phyloP scores from a whole-genome alignment of 2,888 invertebrate species.

The Pheosia gnoma region DNA sequence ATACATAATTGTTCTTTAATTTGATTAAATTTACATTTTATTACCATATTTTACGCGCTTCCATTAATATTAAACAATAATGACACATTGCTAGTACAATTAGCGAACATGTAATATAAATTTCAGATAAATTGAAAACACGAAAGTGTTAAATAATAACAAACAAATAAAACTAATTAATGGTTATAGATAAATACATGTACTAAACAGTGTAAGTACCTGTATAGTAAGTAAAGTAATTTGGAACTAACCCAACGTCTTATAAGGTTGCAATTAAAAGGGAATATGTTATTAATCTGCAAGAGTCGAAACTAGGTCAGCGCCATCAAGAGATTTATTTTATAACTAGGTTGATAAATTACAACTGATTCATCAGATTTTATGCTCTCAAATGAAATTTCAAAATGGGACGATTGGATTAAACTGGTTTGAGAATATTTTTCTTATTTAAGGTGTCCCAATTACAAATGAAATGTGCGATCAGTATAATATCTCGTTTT shows the following conservation, averaged over 20 bases:
- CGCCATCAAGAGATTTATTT: conserved; percentile 56
- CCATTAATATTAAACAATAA: too few species aligned
- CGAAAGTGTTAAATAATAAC: too few species aligned
- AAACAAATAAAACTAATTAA: too few species aligned
- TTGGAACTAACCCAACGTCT: conserved; percentile 61
- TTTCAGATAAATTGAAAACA: too few species aligned
- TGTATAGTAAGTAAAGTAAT: conserved; percentile 10
- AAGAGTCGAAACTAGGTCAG: conserved; percentile 58
- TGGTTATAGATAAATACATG: too few species aligned
- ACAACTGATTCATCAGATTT: conserved; percentile 38
- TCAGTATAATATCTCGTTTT: not conserved
- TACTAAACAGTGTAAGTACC: too few species aligned
- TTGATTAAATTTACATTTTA: too few species aligned
- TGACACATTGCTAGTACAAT: too few species aligned
- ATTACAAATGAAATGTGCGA: not conserved
- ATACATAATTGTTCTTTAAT: too few species aligned
- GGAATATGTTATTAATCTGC: conserved; percentile 63
- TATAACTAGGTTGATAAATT: conserved; percentile 42
- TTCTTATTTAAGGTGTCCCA: not conserved
- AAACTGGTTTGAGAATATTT: not conserved
- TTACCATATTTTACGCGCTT: too few species aligned
- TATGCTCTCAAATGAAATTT: conserved; percentile 38
- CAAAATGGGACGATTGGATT: conserved; percentile 6
- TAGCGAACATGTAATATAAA: too few species aligned
- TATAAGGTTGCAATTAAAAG: conserved; percentile 56